Base-by-base conservation (phyloP, 2,113 vertebrate species). In the Siniperca chuatsi region DNA sequence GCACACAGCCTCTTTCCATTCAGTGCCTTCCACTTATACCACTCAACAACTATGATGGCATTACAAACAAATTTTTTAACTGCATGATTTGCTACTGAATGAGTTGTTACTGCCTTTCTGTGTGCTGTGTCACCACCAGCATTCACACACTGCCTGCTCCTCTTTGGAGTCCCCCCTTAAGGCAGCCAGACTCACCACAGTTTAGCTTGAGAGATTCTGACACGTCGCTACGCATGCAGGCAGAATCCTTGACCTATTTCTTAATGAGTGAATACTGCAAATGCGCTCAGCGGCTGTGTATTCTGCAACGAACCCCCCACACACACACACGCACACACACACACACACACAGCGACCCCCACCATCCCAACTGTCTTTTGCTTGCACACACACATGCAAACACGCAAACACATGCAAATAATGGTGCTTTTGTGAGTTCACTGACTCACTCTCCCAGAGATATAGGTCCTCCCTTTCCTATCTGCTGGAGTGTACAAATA, bases 241-340 rank as follows among this genome's bases (percentile, higher is more conserved):
- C 94, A 90, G 95, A 96, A 96, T 95, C 95, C 95, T 95, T 96
- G 95, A 96, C 95, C 95, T 95, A 96, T 96, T 96, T 96, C 95
- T 94, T 95, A 95, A 96, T 95, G 93, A 96, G 92, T 93, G 94
- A 94, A 93, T 90, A 61, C 91, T 89, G 91, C 91, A 87, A 95
- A 94, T 87, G 89, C 88, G 58, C 90, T 90, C 87, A 52, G 83
- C 76, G 89, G 79, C 89, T 89, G 86, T 87, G 91, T 87, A 80
- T 88, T 92, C 89, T 42, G 79, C 4, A 78, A 66, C 42, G 13
- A 82, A 57, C 23, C 67, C 48, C 69, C 46, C 73, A 50, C 61
- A 25, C 25, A 25, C 25, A 25, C 25, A 25, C 25, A 25, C 25
- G 25, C 1, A 25, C 7, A 29, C 9, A 11, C 15, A 29, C 9